Evolutionary conservation across 53 echinoderm and acorn worm genomes (phyloP), one percentile per base, ranked within the genome.

Genomic region (Holothuria scabra): DNA sequence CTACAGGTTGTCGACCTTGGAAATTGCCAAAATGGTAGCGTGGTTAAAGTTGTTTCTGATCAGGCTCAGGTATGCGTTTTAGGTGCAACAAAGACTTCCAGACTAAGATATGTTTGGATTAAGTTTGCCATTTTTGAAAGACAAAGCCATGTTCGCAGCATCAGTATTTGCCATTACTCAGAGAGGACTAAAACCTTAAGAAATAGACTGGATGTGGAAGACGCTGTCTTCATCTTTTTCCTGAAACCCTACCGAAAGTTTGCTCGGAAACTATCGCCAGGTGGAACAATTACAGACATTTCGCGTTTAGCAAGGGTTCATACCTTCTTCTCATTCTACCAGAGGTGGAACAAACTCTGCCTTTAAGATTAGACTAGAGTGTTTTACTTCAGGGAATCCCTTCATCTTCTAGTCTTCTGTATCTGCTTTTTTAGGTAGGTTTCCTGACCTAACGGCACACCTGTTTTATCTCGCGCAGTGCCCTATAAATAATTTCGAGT

Each of bases 251-350:
- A 16, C 64, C 11, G 64, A 24, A 24, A 25, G 20, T 16, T 25
- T 70, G 30, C 25, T 30, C 35, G 0, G 41, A 59, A 37, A n/a
- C n/a, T n/a, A n/a, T n/a, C n/a, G n/a, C n/a, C n/a, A n/a, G n/a
- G n/a, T n/a, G n/a, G n/a, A n/a, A n/a, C n/a, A n/a, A 85, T 85
- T 30, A 71, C 31, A 57, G 85, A 74, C 57, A 74, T 60, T 34
- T 34, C 74, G 21, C 33, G 32, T 32, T 1, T 35, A 5, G 74
- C 74, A 58, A 74, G 85, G 56, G 74, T 59, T 59, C 61, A 76
- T 58, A 76, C 85, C 76, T 63, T 62, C 74, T 75, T 33, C 75
- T 8, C 85, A 85, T n/a, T n/a, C n/a, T n/a, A 22, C 49, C 67
- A 21, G 49, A 32, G 69, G 84, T 63, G 84, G 56, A 14, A 38